These are phyloP conservation scores for Ariolimax columbianus DNA, from an alignment of 2,888 invertebrate genomes.

Conservation along the genomic window DNA sequence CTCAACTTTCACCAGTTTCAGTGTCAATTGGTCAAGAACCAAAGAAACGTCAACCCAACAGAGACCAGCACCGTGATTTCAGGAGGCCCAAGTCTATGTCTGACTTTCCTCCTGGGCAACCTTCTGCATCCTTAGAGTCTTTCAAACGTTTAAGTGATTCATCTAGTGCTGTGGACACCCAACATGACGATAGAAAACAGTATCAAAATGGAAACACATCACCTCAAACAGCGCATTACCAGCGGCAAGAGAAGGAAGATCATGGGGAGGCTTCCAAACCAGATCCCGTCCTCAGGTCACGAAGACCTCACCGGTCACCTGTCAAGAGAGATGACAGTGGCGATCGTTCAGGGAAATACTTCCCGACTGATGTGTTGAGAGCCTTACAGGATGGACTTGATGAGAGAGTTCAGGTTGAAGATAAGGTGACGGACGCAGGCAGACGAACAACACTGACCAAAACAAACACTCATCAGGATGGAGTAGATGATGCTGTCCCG, in stretches of 20 bases:
- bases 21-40: constrained; percentile 36
- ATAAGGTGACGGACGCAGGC: neutral
- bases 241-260: neutral
- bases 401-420: neutral
- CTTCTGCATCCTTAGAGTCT: constrained; percentile 24
- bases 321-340: constrained; percentile 40
- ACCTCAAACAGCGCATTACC: neutral
- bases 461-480: neutral
- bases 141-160: constrained; percentile 35
- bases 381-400: constrained; percentile 34
- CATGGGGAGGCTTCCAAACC: neutral
- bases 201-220: neutral
- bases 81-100: constrained; percentile 34
- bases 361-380: constrained; percentile 46
- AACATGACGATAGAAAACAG: neutral
- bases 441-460: neutral
- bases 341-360: constrained; percentile 47
- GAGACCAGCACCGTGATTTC: constrained; percentile 24
- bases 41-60: constrained; percentile 9
- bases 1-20: constrained; percentile 63
- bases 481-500: neutral
- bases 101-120: neutral
- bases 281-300: constrained; percentile 20
- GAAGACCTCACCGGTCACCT: constrained; percentile 22
- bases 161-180: neutral